Evolutionary conservation across 2,888 invertebrate genomes (phyloP), one percentile per base, ranked within the genome.

Genomic region (Eristalis arbustorum): DNA sequence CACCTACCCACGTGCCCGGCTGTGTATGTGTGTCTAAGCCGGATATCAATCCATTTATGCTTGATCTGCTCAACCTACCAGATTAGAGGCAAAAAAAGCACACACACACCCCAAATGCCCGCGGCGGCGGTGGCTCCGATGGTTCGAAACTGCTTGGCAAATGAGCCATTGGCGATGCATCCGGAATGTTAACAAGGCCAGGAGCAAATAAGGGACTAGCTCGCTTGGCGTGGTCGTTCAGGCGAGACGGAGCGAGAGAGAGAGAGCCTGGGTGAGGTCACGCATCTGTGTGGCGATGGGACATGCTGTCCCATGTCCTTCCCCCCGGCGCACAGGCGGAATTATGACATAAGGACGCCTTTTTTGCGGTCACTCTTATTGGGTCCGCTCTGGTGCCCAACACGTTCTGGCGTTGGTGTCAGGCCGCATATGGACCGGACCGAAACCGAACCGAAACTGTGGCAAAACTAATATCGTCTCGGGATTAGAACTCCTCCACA

Each of bases 21-120:
- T 49, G 8, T 1, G 42, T 42, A n/a, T 0, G 42, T 42, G n/a
- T 49, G 61, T 59, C 66, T 76, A 49, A 82, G 56, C 66, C 64
- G 67, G 71, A 82, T 67, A 67, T 40, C 66, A 82, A 72, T 72
- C 56, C 66, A 82, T 76, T 67, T 76, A 76, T 82, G 82, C 56
- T 67, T 72, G 66, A 82, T 67, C 61, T 62, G 67, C 66, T 28
- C 76, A 67, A 71, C 76, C 82, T 76, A 40, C 56, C 40, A 62
- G 76, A 82, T 82, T 71, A 72, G 49, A 49, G 14, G 10, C 8
- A 57, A 34, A n/a, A 23, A 42, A 34, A 57, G n/a, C n/a, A 56
- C 1, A 28, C 10, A 37, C 11, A 14, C 23, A 3, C 49, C 28
- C 8, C 13, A 4, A 10, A 14, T 13, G 49, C 49, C 49, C 6